Percentiles rank a stretch among this genome's conserved stretches.
These are phyloP conservation scores for Cheilosia vernalis DNA, from an alignment of 2,888 invertebrate genomes.

Conservation along the genomic window DNA sequence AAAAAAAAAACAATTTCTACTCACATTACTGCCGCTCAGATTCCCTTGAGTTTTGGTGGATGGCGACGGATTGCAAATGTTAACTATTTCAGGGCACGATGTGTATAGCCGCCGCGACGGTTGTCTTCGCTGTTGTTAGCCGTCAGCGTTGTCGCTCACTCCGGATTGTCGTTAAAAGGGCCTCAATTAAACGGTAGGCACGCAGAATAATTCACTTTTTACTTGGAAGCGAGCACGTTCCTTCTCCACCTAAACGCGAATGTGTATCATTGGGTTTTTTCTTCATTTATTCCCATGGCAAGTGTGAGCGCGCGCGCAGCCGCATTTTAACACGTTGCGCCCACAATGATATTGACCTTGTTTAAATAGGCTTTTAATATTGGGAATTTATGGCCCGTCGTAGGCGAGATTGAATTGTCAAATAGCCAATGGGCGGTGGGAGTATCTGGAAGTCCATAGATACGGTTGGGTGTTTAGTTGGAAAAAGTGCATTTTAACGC, in stretches of 20 bases:
- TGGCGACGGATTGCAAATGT: slow-evolving; percentile 58
- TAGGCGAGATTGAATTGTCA: slow-evolving; percentile 50
- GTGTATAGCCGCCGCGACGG: slow-evolving; percentile 4
- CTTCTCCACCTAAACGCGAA: slow-evolving; percentile 48
- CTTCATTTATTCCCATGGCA: slow-evolving; percentile 56
- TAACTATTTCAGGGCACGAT: slow-evolving; percentile 74
- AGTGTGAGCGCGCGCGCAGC: slow-evolving; percentile 32
- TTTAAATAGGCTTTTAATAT: slow-evolving; percentile 78
- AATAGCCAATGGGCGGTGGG: slow-evolving; percentile 39
- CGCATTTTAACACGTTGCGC: slow-evolving; percentile 79
- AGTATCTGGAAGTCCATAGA: slow-evolving; percentile 7
- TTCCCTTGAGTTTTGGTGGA: slow-evolving; percentile 53
- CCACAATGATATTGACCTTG: slow-evolving; percentile 83
- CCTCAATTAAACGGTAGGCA: slow-evolving; percentile 69
- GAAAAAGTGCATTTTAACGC: not conserved
- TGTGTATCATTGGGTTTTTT: slow-evolving; percentile 64
- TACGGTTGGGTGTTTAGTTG: slow-evolving; percentile 13
- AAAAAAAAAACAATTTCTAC: slow-evolving; percentile 51
- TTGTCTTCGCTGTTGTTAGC: not conserved
- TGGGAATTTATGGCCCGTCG: slow-evolving; percentile 43
- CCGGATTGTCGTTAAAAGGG: slow-evolving; percentile 46
- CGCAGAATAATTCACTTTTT: slow-evolving; percentile 74
- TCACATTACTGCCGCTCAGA: slow-evolving; percentile 34
- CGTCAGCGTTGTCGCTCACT: slow-evolving; percentile 4
- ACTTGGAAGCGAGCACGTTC: slow-evolving; percentile 69